These are phyloP conservation scores for Salvator merianae DNA, from an alignment of 2,113 vertebrate genomes.

Conservation along the genomic window DNA sequence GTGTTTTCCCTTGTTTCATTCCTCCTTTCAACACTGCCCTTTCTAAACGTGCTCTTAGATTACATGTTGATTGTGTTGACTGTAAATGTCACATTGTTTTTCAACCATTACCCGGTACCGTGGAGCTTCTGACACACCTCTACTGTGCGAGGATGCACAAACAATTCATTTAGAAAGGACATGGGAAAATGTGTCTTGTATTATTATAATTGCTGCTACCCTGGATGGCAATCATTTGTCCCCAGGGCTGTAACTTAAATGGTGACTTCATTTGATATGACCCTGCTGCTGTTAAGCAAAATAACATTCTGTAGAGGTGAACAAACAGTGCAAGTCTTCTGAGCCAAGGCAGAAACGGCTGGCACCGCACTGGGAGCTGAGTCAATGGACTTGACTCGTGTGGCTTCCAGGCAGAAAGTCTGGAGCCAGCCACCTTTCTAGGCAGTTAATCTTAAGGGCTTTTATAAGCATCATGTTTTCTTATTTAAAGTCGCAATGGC, in stretches of 20 bases:
- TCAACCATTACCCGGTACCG: background rate
- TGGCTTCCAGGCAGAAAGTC: conserved; percentile 19
- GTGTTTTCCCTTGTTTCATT: background rate
- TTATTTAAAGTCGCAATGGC: background rate
- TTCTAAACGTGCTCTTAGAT: background rate
- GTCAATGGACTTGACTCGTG: conserved; percentile 23
- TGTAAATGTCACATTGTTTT: conserved; percentile 5
- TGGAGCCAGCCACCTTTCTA: conserved; percentile 10
- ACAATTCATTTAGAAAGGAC: conserved; percentile 33
- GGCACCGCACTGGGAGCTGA: conserved; percentile 32
- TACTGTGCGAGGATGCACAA: conserved; percentile 38
- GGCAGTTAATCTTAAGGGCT: conserved; percentile 6
- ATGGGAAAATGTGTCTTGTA: background rate
- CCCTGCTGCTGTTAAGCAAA: conserved; percentile 50
- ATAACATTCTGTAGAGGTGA: background rate
- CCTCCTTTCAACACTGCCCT: background rate
- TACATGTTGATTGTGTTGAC: conserved; percentile 12
- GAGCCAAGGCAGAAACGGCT: conserved; percentile 40
- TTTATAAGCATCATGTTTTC: background rate
- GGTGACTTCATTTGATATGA: conserved; percentile 41
- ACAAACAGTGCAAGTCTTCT: conserved; percentile 41
- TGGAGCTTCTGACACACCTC: background rate
- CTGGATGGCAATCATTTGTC: conserved; percentile 17
- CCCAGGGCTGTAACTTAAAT: conserved; percentile 49
- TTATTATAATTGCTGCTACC: conserved; percentile 23